Conservation (phyloP, 2,113 vertebrate genomes). For the Podarcis raffonei region DNA sequence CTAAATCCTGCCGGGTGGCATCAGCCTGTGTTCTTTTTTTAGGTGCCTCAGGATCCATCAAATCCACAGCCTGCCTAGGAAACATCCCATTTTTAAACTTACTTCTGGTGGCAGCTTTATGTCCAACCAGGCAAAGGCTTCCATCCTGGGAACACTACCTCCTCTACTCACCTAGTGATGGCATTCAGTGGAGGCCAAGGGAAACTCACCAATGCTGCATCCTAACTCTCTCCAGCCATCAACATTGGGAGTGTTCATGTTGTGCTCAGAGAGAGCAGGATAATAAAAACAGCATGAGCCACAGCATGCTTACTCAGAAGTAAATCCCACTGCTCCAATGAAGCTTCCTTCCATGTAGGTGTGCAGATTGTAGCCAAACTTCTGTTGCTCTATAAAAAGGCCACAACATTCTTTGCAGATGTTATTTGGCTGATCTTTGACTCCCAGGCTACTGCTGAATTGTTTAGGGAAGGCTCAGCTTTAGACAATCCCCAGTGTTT, state of each 20-base stretch:
- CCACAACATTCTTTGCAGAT: neutral
- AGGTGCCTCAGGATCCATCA: no score
- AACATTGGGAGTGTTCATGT: neutral
- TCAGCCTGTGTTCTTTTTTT: no score
- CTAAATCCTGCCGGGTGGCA: no score
- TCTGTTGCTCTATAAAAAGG: neutral
- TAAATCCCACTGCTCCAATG: neutral
- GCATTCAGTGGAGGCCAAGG: no score
- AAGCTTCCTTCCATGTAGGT: neutral
- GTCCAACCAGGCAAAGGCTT: no score
- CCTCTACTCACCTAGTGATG: no score
- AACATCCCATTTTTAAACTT: no score
- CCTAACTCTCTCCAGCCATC: neutral
- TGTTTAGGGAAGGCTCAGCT: slow-evolving; percentile 4
- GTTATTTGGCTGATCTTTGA: neutral
- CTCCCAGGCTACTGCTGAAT: neutral
- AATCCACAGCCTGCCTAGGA: no score
- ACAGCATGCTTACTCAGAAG: neutral
- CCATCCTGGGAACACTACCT: no score
- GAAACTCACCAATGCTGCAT: no score
- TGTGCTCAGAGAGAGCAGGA: neutral
- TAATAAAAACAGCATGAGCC: neutral
- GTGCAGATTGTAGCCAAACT: neutral
- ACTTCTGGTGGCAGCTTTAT: no score
- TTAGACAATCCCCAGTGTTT: slow-evolving; percentile 6